Evolutionary conservation across 2,797 vertebrate species (phyloP).

Genomic region (Sebastes kiyomatsui): DNA sequence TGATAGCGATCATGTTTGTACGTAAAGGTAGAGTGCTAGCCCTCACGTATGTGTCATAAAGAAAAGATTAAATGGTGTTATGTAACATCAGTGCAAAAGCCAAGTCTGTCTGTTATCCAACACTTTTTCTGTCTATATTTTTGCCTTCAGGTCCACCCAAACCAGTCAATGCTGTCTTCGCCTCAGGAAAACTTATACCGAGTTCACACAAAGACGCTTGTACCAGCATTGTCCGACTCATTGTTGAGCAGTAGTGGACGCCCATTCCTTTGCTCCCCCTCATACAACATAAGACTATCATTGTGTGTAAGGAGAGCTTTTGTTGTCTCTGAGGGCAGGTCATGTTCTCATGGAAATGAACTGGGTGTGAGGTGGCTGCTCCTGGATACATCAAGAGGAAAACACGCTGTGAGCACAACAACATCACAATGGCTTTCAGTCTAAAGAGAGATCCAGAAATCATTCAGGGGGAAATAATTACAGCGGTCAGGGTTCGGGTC

Average conservation of each 20-base stretch:
- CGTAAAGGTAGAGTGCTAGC: neutral
- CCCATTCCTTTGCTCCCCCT: conserved; percentile 54
- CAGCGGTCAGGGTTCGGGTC: neutral
- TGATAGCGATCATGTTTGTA: neutral
- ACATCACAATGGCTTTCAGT: neutral
- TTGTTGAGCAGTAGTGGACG: conserved; percentile 63
- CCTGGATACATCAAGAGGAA: conserved; percentile 44
- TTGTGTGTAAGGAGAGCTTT: conserved; percentile 69
- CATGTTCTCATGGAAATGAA: conserved; percentile 75
- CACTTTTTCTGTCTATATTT: neutral
- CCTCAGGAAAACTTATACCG: conserved; percentile 42
- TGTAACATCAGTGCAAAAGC: conserved; percentile 56
- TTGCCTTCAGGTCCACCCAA: neutral
- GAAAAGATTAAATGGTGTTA: conserved; percentile 48
- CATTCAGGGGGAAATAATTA: conserved; percentile 18
- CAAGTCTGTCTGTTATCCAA: conserved; percentile 34
- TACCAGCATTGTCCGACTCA: conserved; percentile 47
- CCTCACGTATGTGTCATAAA: conserved; percentile 51
- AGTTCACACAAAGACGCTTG: conserved; percentile 55
- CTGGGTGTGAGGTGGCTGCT: conserved; percentile 57
- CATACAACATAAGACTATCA: conserved; percentile 36
- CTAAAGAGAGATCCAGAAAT: conserved; percentile 10
- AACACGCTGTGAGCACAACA: conserved; percentile 22
- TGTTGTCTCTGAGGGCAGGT: conserved; percentile 69
- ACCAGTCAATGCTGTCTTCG: conserved; percentile 17